Evolutionary conservation across 2,113 vertebrate species (phyloP).

Genomic region (Trogon surrucura): DNA sequence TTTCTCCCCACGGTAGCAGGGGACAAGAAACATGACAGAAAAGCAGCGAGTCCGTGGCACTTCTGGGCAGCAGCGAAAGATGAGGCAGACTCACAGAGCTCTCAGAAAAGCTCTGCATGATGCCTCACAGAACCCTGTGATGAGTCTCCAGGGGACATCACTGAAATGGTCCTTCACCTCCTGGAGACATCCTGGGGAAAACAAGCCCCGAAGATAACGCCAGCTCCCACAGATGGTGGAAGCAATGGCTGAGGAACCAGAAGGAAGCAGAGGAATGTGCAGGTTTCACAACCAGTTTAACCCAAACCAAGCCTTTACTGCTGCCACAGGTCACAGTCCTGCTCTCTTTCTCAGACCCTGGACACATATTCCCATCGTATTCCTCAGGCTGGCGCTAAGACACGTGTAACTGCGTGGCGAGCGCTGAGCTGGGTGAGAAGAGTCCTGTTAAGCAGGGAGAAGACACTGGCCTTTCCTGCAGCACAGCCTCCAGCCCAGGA

Average conservation of each 20-base stretch:
- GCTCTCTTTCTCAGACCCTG: too few species aligned
- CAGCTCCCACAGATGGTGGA: neutral
- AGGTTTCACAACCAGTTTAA: neutral
- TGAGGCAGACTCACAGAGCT: neutral
- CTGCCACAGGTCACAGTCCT: neutral
- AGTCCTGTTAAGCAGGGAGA: neutral
- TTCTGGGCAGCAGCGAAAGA: neutral
- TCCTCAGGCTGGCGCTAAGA: neutral
- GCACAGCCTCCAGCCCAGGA: neutral
- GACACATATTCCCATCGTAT: neutral
- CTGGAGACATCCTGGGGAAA: accelerated
- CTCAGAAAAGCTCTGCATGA: neutral
- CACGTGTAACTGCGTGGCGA: neutral
- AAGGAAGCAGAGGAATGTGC: neutral
- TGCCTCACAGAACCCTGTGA: neutral
- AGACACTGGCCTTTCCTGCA: neutral
- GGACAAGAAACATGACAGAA: neutral
- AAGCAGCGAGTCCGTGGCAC: neutral
- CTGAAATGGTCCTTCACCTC: neutral
- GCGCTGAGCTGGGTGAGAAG: neutral
- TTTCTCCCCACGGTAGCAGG: neutral
- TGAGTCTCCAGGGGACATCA: neutral
- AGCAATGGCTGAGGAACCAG: neutral
- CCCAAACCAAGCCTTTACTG: neutral
- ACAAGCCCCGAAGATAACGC: neutral